Evolutionary conservation across 2,888 invertebrate genomes (phyloP).

Genomic region (Carpatolechia fugitivella): DNA sequence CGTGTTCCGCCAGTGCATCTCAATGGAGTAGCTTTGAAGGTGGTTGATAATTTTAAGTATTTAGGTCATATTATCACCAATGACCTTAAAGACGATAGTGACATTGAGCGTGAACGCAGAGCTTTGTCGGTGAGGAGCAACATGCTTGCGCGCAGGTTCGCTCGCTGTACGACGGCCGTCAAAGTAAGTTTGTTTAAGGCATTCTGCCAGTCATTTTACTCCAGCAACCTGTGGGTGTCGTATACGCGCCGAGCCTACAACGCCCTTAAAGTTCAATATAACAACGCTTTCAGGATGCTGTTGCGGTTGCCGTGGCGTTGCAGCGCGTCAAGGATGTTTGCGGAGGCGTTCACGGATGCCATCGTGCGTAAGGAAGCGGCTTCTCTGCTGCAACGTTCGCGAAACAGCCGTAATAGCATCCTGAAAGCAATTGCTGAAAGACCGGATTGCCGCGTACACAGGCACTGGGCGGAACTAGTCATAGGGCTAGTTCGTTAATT

Average conservation of each 20-base stretch:
- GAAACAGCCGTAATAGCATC: not conserved
- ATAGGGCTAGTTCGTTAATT: too few species aligned
- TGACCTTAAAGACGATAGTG: not conserved
- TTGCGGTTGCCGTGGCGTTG: not conserved
- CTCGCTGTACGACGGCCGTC: not conserved
- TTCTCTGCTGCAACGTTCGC: not conserved
- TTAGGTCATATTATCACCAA: not conserved
- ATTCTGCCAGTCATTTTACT: conserved; percentile 1
- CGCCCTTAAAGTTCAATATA: not conserved
- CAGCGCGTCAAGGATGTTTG: not conserved
- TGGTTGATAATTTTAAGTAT: not conserved
- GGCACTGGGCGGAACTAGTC: too few species aligned
- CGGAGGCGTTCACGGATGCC: not conserved
- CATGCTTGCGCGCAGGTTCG: conserved; percentile 8
- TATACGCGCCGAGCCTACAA: not conserved
- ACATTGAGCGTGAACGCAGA: not conserved
- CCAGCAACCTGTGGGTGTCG: not conserved
- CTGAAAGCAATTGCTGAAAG: not conserved
- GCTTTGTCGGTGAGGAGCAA: not conserved
- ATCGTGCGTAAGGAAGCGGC: not conserved
- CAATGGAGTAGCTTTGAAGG: not conserved
- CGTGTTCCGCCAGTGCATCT: not conserved
- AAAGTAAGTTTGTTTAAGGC: conserved; percentile 1
- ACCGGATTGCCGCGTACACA: not conserved
- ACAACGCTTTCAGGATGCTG: not conserved